These are phyloP conservation scores for Machaerirhynchus nigripectus DNA, from an alignment of 2,113 vertebrate species.

Conservation along the genomic window DNA sequence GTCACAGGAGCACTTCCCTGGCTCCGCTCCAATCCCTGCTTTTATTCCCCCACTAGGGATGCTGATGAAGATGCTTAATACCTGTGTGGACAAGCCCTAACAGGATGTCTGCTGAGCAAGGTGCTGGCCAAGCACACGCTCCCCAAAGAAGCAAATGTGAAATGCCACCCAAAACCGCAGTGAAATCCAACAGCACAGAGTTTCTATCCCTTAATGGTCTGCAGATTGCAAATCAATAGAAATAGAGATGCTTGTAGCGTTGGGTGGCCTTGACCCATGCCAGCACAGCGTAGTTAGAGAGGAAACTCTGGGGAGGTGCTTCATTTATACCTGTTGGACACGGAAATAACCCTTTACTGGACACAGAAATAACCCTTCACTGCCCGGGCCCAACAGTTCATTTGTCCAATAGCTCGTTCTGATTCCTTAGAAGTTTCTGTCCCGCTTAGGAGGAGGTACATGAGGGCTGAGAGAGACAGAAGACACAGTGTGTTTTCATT, in stretches of 20 bases:
- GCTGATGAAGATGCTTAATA: not conserved
- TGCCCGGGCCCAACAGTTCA: not conserved
- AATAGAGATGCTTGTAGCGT: not conserved
- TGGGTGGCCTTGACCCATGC: not conserved
- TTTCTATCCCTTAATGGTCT: not conserved
- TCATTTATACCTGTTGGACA: not conserved
- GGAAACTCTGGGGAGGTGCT: not conserved
- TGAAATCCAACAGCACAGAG: not conserved
- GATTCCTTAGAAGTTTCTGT: not conserved
- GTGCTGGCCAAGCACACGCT: not conserved
- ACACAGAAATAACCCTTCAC: not conserved
- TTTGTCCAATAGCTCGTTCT: fast-evolving
- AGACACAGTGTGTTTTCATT: not conserved
- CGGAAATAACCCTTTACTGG: not conserved
- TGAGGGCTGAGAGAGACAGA: not conserved
- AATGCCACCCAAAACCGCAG: not conserved
- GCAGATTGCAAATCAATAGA: not conserved
- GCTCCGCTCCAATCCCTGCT: not conserved
- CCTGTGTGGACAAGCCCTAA: not conserved
- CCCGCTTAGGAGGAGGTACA: not conserved
- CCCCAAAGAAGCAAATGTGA: not conserved
- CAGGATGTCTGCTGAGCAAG: not conserved
- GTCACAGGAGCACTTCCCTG: not conserved
- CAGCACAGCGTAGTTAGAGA: not conserved
- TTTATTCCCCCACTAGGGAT: not conserved